These are phyloP conservation scores for Clarias magur DNA, from an alignment of 2,113 vertebrate species.

Conservation along the genomic window DNA sequence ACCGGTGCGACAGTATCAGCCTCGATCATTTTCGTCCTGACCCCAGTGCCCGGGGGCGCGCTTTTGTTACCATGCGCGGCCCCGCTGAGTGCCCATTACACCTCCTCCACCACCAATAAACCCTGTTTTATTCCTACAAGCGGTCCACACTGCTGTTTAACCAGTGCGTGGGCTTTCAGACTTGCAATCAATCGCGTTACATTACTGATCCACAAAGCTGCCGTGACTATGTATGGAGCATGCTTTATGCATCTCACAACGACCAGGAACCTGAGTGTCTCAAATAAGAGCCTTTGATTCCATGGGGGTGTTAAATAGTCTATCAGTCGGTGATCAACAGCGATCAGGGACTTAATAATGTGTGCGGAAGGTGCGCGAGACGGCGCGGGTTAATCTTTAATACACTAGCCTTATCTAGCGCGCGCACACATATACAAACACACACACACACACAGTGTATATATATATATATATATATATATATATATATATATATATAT, in stretches of 20 bases:
- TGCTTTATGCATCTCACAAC: background rate
- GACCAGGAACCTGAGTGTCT: background rate
- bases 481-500: too few species aligned
- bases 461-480: too few species aligned
- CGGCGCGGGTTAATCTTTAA: conserved; percentile 52
- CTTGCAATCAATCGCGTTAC: background rate
- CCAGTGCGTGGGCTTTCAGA: conserved; percentile 9
- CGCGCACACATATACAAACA: background rate
- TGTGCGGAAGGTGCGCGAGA: conserved; percentile 33
- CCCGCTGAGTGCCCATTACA: conserved; percentile 35
- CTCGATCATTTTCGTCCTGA: conserved; percentile 40
- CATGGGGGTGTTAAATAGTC: background rate
- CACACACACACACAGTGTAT: background rate
- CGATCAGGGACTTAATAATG: conserved; percentile 20
- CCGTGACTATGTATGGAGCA: background rate
- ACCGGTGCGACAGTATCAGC: conserved; percentile 27
- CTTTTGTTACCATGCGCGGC: conserved; percentile 55
- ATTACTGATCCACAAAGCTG: background rate
- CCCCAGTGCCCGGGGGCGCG: conserved; percentile 20
- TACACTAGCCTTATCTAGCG: conserved; percentile 30
- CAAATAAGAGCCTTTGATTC: background rate
- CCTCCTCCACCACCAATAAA: conserved; percentile 38
- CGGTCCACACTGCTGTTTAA: conserved; percentile 44
- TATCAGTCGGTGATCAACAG: background rate
- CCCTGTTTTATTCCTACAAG: conserved; percentile 45